Evolutionary conservation across 1,140 invertebrate genomes (phyloP), one percentile per base, ranked within the genome.

Genomic region (Drosophila sulfurigaster): DNA sequence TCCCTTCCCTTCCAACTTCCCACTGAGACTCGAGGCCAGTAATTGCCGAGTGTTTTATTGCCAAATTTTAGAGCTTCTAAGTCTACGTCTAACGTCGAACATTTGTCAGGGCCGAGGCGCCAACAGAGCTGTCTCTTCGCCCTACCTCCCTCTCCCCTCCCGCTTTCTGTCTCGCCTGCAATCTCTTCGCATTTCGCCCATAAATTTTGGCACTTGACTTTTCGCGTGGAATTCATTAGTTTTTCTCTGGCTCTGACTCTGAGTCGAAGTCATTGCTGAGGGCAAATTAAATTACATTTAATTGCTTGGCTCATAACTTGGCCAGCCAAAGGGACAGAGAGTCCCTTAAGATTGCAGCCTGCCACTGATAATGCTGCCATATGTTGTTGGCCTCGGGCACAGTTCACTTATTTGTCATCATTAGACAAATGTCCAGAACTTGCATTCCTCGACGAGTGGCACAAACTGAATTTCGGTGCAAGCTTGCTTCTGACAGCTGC

Each of bases 11-110:
- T 2, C 5, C 2, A 6, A 38, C 35, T 38, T 49, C 3, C 16
- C 8, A 11, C 48, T 3, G 7, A 38, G 52, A 30, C 66, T 69
- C 38, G 41, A 13, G 62, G 64, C 72, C 71, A 76, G 85, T 89
- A 89, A 89, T 89, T 89, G 85, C 78, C 81, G 74, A 89, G 85
- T 90, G 85, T 90, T 89, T 89, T 89, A 89, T 89, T 79, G 81
- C 86, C 85, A 89, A 89, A 89, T 89, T 90, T 89, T 70, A 74
- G 68, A 79, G 72, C 78, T 68, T 65, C 82, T 75, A 86, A 87
- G 75, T 86, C 78, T 77, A 66, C 78, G 66, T 83, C 81, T 81
- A 83, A 89, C 85, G 86, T 89, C 75, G 85, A 89, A 89, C 85
- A 89, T 89, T 89, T 89, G 85, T 89, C 85, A 89, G 78, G 70